A percentile compares a stretch with the other conserved stretches of the same genome.
These are phyloP conservation scores for Tethea ocularis DNA, from an alignment of 2,888 invertebrate genomes.

Conservation along the genomic window DNA sequence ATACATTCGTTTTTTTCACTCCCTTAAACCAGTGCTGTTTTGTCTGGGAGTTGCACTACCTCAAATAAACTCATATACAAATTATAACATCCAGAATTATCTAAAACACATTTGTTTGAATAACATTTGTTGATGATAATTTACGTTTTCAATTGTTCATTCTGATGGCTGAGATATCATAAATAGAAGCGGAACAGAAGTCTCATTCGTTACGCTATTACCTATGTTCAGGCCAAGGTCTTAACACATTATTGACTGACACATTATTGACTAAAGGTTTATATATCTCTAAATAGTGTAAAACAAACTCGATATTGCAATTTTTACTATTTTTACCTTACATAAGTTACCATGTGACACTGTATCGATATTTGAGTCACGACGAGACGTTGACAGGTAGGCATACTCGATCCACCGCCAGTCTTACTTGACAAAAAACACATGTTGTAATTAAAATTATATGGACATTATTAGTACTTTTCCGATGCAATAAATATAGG, in stretches of 20 bases:
- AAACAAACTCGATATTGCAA: too few relatives aligned
- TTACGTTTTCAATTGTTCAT: slow-evolving; percentile 50
- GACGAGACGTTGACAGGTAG: neutral
- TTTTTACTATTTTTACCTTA: too few relatives aligned
- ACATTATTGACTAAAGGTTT: too few relatives aligned
- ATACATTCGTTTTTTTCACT: too few relatives aligned
- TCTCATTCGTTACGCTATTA: neutral
- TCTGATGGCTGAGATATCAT: slow-evolving; percentile 53
- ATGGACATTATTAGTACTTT: neutral
- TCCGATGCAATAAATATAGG: slow-evolving; percentile 8
- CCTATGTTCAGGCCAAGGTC: neutral
- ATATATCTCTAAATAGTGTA: too few relatives aligned
- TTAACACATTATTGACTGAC: neutral
- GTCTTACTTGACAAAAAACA: neutral
- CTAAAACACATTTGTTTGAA: too few relatives aligned
- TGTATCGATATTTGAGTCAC: neutral
- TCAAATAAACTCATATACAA: too few relatives aligned
- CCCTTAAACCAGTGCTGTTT: too few relatives aligned
- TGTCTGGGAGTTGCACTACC: too few relatives aligned
- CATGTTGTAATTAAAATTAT: slow-evolving; percentile 7
- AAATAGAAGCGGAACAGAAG: neutral
- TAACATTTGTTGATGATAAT: neutral
- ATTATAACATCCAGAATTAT: too few relatives aligned
- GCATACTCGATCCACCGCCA: neutral
- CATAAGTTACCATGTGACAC: neutral